Base-by-base conservation (phyloP, 2,113 vertebrate species). In the Semicossyphus pulcher region DNA sequence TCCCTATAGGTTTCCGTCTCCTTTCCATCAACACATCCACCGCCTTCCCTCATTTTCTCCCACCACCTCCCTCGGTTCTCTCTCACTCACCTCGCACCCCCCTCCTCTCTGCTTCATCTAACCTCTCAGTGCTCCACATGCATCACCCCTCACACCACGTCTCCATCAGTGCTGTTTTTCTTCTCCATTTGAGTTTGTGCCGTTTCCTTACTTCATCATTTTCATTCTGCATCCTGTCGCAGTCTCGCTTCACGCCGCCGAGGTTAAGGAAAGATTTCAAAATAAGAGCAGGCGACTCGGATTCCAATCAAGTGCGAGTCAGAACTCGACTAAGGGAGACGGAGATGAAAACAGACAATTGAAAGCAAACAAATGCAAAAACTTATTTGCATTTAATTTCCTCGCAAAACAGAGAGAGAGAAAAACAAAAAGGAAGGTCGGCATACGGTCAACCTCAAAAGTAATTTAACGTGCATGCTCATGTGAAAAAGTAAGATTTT, bases 21-120 rank as follows among this genome's bases (percentile, higher is more conserved):
- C 32, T 8, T 67, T 61, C 52, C 37, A 53, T 52, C 36, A 52
- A 57, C 65, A 60, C 37, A 56, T 71, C 44, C 28, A 47, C 41
- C 56, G 53, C n/a, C 58, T 69, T 59, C 54, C 54, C 80, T 72
- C 47, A 79, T 77, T 68, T 74, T 83, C 47, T 49, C 44, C 47
- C 26, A 53, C 68, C 66, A 52, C 66, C 52, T 68, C 25, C 28
- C 44, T 37, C 45, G 26, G 15, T 23, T 56, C 36, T 20, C 52
- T 63, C 47, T 77, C 72, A 48, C 60, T 54, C 21, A 71, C 53
- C 54, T 56, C 21, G 28, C 58, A 20, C 31, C 12, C 15, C 8
- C 6, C 37, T 37, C 26, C 62, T 61, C 37, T 70, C 23, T 20
- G 61, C 49, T 58, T 47, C 36, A 61, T 53, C 34, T 59, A 73